These are phyloP conservation scores for Pogonomyrmex californicus DNA, from an alignment of 1,140 invertebrate genomes.

Conservation along the genomic window DNA sequence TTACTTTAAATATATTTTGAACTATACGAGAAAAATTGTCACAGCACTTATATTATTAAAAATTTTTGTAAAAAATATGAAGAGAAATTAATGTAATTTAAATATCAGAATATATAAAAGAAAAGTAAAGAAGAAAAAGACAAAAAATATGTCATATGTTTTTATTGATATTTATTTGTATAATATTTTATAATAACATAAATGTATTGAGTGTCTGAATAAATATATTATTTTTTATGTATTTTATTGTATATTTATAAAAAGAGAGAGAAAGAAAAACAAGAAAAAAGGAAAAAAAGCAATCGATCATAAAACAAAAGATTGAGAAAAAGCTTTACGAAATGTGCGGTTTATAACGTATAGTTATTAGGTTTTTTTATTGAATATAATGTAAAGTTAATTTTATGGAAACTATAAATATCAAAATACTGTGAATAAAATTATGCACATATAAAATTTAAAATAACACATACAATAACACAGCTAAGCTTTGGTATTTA, in stretches of 20 bases:
- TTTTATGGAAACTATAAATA: neutral
- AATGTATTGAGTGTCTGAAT: neutral
- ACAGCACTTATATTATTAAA: neutral
- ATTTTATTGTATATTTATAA: neutral
- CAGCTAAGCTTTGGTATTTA: neutral
- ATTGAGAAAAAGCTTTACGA: slow-evolving; percentile 6
- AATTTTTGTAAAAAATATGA: neutral
- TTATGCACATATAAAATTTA: neutral
- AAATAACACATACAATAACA: neutral
- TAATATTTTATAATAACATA: neutral
- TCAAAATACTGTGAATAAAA: neutral
- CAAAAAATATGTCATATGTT: no score
- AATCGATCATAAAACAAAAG: neutral
- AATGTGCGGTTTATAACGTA: neutral
- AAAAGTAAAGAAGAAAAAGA: no score
- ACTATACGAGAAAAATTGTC: no score
- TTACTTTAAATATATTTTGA: neutral
- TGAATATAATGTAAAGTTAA: slow-evolving; percentile 13
- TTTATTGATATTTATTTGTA: neutral
- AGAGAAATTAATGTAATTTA: neutral
- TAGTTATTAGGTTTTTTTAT: neutral
- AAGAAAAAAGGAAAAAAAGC: neutral
- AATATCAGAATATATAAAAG: neutral
- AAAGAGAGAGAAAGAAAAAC: neutral
- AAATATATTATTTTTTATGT: neutral